A percentile compares a stretch with the other conserved stretches of the same genome.
phyloP scores from a whole-genome alignment of 2,888 invertebrate genomes.

The Drosophila paucipuncta region DNA sequence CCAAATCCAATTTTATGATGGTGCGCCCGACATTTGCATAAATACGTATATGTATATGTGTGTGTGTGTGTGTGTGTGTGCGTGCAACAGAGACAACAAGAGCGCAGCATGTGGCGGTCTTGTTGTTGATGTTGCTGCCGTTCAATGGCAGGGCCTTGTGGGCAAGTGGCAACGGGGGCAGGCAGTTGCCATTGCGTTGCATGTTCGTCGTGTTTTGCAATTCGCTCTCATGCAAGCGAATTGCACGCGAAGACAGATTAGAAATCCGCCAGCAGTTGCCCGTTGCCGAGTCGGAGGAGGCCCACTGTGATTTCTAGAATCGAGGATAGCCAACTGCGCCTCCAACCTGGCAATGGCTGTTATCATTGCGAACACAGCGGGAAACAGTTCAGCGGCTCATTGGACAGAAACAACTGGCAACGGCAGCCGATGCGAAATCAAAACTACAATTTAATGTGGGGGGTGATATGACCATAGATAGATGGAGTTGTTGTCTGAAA shows the following conservation, averaged over 20 bases:
- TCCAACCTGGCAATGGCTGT: constrained; percentile 45
- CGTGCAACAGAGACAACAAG: constrained; percentile 43
- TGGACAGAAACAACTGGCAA: not conserved
- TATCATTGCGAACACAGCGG: constrained; percentile 71
- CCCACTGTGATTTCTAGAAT: constrained; percentile 40
- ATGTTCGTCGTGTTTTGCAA: constrained; percentile 73
- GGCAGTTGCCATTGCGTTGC: constrained; percentile 53
- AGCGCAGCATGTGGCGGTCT: constrained; percentile 72
- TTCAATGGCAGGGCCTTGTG: constrained; percentile 18
- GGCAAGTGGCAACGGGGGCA: constrained; percentile 4
- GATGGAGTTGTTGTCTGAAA: not conserved
- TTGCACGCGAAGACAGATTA: constrained; percentile 79
- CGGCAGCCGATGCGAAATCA: constrained; percentile 42
- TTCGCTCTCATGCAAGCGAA: constrained; percentile 73
- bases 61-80: constrained; percentile 20
- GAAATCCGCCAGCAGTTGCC: constrained; percentile 61
- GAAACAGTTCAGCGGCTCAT: constrained; percentile 37
- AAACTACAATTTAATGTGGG: constrained; percentile 55
- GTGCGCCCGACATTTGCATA: constrained; percentile 65
- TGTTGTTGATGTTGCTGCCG: constrained; percentile 54
- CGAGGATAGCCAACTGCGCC: constrained; percentile 11
- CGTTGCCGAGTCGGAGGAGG: constrained; percentile 14
- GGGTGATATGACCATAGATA: constrained; percentile 6
- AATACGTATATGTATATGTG: constrained; percentile 33
- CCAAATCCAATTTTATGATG: constrained; percentile 81